Base-by-base conservation (phyloP, 1,140 invertebrate species). In the Helicoverpa zea region DNA sequence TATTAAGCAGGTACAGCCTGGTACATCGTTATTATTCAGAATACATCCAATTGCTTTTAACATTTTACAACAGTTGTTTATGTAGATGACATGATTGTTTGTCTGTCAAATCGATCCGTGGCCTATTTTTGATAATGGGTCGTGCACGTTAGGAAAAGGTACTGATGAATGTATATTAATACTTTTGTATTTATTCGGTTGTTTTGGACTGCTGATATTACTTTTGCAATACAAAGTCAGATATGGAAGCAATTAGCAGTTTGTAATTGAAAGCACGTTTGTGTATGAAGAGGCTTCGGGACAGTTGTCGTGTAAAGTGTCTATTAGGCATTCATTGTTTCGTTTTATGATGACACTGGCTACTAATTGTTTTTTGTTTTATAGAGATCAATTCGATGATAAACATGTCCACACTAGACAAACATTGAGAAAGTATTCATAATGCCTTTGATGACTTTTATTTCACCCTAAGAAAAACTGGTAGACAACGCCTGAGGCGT, bases 81-180 rank as follows among this genome's bases (percentile, higher is more conserved):
- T 18, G 11, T 29, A 29, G 58, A 13, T 59, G 58, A 59, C 56
- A 59, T 59, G 56, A 59, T 23, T 23, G 56, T 23, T 29, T 12
- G 56, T 23, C 3, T 59, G 18, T 23, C 18, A 59, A 11, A 59
- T 59, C 56, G 56, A 59, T 59, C 56, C 56, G 56, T 59, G 56
- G 3, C 18, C 56, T 11, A 59, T 59, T 23, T n/a, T 59, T 29
- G 18, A 10, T 59, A 59, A 59, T 59, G 56, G 18, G 56, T 59
- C 56, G 56, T 59, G 16, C 16, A 59, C 18, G 18, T 59, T 23
- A 59, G 23, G 56, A 59, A 59, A 10, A 23, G 18, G 3, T 29
- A 59, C 29, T 23, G 23, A 29, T 12, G 23, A 29, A 29, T 59
- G 58, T n/a, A n/a, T n/a, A n/a, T n/a, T n/a, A n/a, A n/a, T 59